Conservation (phyloP, 2,797 vertebrate species). For the Protosalanx chinensis region DNA sequence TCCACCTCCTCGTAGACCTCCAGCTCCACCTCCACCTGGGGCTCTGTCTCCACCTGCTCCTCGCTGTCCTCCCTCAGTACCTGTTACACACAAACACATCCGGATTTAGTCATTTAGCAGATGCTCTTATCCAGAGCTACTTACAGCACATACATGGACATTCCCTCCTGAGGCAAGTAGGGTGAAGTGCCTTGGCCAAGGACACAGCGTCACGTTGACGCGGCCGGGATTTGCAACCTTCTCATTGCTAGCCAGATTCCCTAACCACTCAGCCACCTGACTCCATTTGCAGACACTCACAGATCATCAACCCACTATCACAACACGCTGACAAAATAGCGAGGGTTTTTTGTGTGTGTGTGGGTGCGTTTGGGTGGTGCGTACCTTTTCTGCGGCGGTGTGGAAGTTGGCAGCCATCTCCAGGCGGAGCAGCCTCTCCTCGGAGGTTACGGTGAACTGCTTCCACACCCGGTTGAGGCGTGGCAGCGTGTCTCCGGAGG, state of each 20-base stretch:
- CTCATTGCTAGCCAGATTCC: too few relatives aligned
- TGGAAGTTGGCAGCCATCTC: conserved; percentile 90
- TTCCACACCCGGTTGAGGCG: conserved; percentile 96
- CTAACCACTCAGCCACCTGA: background rate
- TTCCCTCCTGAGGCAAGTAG: too few relatives aligned
- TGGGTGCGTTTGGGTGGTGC: conserved; percentile 19
- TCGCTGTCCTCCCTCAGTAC: conserved; percentile 80
- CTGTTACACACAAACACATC: conserved; percentile 50
- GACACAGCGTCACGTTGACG: too few relatives aligned
- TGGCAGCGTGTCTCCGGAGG: conserved; percentile 93
- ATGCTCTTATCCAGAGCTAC: too few relatives aligned
- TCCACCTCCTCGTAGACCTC: conserved; percentile 90
- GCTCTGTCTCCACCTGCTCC: conserved; percentile 75
- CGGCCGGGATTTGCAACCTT: too few relatives aligned
- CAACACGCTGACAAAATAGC: background rate
- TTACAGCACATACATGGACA: too few relatives aligned
- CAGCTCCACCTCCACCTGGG: conserved; percentile 74
- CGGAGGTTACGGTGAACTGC: conserved; percentile 90
- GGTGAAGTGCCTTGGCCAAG: too few relatives aligned
- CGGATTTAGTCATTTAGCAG: too few relatives aligned
- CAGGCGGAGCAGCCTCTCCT: conserved; percentile 88
- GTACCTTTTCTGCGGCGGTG: conserved; percentile 84
- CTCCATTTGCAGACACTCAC: background rate
- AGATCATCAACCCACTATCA: background rate
- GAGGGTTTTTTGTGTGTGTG: background rate